These are phyloP conservation scores for Pseudomyrmex cubaensis DNA, from an alignment of 1,140 invertebrate species.

Conservation along the genomic window DNA sequence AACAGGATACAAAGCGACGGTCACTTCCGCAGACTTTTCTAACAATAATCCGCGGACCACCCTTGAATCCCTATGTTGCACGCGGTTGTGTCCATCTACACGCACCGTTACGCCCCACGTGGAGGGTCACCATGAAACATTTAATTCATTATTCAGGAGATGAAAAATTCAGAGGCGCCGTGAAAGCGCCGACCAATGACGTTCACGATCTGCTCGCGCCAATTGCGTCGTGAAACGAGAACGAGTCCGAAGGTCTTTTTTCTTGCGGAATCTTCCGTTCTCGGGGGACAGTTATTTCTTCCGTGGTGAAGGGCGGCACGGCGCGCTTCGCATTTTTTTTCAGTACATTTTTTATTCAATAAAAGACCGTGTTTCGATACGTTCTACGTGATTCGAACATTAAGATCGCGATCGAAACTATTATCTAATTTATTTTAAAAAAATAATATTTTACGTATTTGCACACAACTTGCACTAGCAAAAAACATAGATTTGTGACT, in stretches of 20 bases:
- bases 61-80: slow-evolving; percentile 25
- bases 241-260: slow-evolving; percentile 5
- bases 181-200: slow-evolving; percentile 51
- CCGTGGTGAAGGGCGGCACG: not conserved
- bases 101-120: slow-evolving; percentile 39
- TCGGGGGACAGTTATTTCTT: slow-evolving; percentile 22
- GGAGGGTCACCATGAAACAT: slow-evolving; percentile 80
- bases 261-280: slow-evolving; percentile 22
- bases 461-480: too few relatives aligned
- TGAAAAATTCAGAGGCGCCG: slow-evolving; percentile 81
- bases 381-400: slow-evolving; percentile 13
- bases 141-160: slow-evolving; percentile 85
- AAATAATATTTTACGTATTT: too few relatives aligned
- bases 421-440: too few relatives aligned
- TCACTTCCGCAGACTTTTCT: slow-evolving; percentile 77
- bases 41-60: slow-evolving; percentile 78
- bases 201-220: slow-evolving; percentile 36
- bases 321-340: not conserved
- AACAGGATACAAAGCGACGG: slow-evolving; percentile 81
- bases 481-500: too few relatives aligned
- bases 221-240: slow-evolving; percentile 54
- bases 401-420: not conserved
- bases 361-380: slow-evolving; percentile 20
- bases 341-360: not conserved
- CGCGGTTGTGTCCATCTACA: slow-evolving; percentile 66